A percentile compares a stretch with the other conserved stretches of the same genome.
phyloP scores from a whole-genome alignment of 1,140 invertebrate genomes.

The Ceratosolen solmsi region DNA sequence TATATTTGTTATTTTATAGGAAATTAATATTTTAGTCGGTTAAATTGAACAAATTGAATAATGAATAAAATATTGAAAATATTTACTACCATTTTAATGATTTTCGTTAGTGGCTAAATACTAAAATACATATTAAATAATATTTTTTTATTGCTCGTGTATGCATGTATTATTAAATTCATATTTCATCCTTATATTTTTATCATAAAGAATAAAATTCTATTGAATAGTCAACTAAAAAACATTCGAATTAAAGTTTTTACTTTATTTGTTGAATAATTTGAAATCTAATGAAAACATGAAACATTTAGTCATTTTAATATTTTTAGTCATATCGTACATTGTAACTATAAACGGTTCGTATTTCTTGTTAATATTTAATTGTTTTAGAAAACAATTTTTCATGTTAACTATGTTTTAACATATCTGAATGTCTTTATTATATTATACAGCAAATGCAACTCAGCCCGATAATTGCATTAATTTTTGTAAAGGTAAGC shows the following conservation, averaged over 20 bases:
- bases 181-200: not conserved
- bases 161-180: not conserved
- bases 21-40: too few species aligned
- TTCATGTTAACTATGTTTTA: not conserved
- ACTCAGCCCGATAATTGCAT: not conserved
- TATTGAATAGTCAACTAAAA: not conserved
- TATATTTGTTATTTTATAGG: not conserved
- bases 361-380: not conserved
- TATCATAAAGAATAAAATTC: not conserved
- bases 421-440: not conserved
- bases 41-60: too few species aligned
- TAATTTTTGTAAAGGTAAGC: not conserved
- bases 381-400: too few species aligned
- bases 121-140: slow-evolving; percentile 6
- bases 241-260: not conserved
- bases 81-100: not conserved
- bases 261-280: not conserved
- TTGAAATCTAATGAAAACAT: not conserved
- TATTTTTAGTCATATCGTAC: not conserved
- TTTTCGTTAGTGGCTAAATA: not conserved
- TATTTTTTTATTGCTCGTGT: not conserved
- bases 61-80: not conserved
- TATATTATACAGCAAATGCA: not conserved
- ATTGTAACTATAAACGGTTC: not conserved
- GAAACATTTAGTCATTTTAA: not conserved